phyloP scores from a whole-genome alignment of 2,113 vertebrate genomes.

The Phrynosoma blainvillii region DNA sequence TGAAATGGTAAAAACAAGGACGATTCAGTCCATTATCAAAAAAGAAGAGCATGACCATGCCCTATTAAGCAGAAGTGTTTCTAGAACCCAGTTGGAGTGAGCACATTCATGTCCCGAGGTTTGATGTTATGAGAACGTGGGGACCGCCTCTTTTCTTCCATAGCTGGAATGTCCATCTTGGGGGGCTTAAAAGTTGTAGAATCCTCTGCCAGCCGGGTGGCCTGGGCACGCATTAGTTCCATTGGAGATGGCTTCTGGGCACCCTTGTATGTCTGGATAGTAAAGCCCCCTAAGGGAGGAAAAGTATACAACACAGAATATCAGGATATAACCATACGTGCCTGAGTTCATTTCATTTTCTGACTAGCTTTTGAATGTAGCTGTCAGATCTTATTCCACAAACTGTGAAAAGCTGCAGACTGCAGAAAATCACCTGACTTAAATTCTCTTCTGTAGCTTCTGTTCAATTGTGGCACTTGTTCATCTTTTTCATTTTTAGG shows the following conservation, averaged over 20 bases:
- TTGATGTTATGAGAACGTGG: slow-evolving; percentile 86
- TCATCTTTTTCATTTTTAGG: not conserved
- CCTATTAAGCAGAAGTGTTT: not conserved
- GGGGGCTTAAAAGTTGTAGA: slow-evolving; percentile 81
- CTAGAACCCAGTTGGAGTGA: slow-evolving; percentile 92
- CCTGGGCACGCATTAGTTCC: slow-evolving; percentile 88
- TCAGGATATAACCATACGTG: not conserved
- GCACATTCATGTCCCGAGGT: slow-evolving; percentile 88
- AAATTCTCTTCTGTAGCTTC: not conserved
- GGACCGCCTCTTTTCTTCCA: slow-evolving; percentile 77
- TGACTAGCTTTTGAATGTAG: not conserved
- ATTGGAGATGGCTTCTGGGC: slow-evolving; percentile 89
- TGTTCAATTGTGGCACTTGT: not conserved
- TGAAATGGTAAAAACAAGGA: slow-evolving; percentile 14
- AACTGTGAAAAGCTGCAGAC: not conserved
- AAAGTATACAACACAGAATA: slow-evolving; percentile 12
- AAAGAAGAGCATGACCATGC: slow-evolving; percentile 11
- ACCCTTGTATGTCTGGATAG: slow-evolving; percentile 88
- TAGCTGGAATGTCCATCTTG: slow-evolving; percentile 83
- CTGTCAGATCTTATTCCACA: not conserved
- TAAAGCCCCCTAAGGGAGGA: slow-evolving; percentile 78
- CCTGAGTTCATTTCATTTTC: not conserved
- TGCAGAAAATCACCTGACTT: not conserved
- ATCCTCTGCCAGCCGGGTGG: slow-evolving; percentile 82
- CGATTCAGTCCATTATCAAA: slow-evolving; percentile 25